phyloP scores from a whole-genome alignment of 2,888 invertebrate species.

The Hypena proboscidalis region DNA sequence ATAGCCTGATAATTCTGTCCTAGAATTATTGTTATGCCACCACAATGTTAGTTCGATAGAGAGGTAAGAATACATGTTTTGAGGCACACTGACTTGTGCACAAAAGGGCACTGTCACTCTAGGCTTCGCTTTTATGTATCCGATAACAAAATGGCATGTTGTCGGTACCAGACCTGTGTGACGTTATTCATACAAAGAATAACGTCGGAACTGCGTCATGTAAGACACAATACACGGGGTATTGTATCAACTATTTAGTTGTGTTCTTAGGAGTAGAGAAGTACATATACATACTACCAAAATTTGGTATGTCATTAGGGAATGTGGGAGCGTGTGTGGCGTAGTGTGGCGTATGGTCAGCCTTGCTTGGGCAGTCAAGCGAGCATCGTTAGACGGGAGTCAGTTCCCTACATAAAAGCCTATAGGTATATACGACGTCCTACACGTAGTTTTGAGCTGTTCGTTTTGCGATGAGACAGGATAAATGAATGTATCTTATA shows the following conservation, averaged over 20 bases:
- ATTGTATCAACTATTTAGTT: slow-evolving; percentile 17
- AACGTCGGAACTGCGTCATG: slow-evolving; percentile 33
- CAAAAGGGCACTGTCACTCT: slow-evolving; percentile 50
- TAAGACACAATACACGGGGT: too few species aligned
- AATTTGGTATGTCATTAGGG: slow-evolving; percentile 49
- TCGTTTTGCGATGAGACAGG: neutral
- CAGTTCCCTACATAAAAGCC: slow-evolving; percentile 10
- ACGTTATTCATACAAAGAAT: slow-evolving; percentile 46
- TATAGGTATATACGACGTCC: neutral
- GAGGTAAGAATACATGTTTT: slow-evolving; percentile 51
- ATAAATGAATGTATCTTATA: too few species aligned
- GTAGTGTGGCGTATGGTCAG: slow-evolving; percentile 50
- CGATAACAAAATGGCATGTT: slow-evolving; percentile 54
- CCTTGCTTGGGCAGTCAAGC: slow-evolving; percentile 62
- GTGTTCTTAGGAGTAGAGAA: too few species aligned
- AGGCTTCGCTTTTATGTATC: slow-evolving; percentile 45
- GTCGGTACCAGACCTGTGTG: slow-evolving; percentile 42
- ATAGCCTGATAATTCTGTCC: slow-evolving; percentile 28
- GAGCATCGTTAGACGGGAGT: slow-evolving; percentile 38
- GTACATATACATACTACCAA: slow-evolving; percentile 30
- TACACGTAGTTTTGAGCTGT: slow-evolving; percentile 1
- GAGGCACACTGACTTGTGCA: slow-evolving; percentile 41
- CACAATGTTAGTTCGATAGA: slow-evolving; percentile 37
- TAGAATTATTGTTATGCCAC: slow-evolving; percentile 37
- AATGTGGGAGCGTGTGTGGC: slow-evolving; percentile 22